A percentile compares a stretch with the other conserved stretches of the same genome.
Evolutionary conservation across 2,113 vertebrate species (phyloP).

Genomic region (Muntiacus reevesi): DNA sequence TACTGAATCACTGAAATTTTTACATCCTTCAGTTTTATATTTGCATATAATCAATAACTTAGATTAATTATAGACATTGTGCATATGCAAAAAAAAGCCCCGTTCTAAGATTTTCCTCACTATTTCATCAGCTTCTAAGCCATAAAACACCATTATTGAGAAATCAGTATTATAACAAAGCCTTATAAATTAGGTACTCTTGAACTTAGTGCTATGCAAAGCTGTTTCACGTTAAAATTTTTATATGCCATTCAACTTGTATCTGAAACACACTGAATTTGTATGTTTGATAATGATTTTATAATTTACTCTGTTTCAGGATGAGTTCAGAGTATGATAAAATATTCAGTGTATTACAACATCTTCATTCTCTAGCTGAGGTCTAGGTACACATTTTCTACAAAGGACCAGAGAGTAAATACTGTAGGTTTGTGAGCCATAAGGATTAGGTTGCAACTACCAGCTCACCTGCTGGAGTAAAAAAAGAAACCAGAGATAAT

Average conservation of each 20-base stretch:
- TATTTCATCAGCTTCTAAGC: neutral
- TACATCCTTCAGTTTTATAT: conserved; percentile 3
- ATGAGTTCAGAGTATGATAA: conserved; percentile 29
- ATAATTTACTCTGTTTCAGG: conserved; percentile 45
- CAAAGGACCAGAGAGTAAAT: conserved; percentile 22
- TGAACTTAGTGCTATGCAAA: neutral
- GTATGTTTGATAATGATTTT: conserved; percentile 42
- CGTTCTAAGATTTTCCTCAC: neutral
- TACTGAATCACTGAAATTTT: neutral
- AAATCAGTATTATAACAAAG: neutral
- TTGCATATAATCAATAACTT: conserved; percentile 35
- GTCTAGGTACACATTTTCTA: conserved; percentile 20
- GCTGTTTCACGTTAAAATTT: conserved; percentile 29
- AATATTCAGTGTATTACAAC: conserved; percentile 36
- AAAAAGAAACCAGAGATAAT: neutral
- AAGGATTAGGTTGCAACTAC: neutral
- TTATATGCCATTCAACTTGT: conserved; percentile 5
- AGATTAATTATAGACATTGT: neutral
- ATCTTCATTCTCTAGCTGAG: conserved; percentile 15
- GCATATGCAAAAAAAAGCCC: neutral
- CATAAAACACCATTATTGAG: neutral
- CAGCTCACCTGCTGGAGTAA: neutral
- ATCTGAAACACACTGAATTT: conserved; percentile 15
- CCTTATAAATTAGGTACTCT: conserved; percentile 8
- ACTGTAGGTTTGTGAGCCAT: neutral